Evolutionary conservation across 23 tunicate species (phyloP).

Genomic region (Phallusia fumigata): DNA sequence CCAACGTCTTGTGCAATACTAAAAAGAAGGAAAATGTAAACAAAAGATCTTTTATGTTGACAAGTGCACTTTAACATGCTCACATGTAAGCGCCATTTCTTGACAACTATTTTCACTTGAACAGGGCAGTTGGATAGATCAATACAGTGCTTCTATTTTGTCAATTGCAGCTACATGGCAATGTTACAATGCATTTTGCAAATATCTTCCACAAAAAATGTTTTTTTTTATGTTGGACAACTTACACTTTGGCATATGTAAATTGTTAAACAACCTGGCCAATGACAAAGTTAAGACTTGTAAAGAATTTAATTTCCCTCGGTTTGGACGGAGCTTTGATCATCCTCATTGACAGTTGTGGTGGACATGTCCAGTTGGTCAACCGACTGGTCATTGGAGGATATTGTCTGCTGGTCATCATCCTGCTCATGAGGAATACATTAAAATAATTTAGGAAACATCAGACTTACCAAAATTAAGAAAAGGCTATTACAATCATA

Average conservation of each 20-base stretch:
- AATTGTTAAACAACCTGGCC: too few relatives aligned
- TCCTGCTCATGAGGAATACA: constrained; percentile 3
- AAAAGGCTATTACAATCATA: too few relatives aligned
- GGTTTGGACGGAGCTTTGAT: not conserved
- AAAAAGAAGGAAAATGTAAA: too few relatives aligned
- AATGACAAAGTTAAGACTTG: not conserved
- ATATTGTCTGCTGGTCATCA: constrained; percentile 56
- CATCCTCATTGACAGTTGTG: constrained; percentile 17
- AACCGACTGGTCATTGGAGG: constrained; percentile 56
- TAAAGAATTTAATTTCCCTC: not conserved
- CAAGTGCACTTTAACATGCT: too few relatives aligned
- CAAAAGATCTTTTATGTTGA: too few relatives aligned
- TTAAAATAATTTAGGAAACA: too few relatives aligned
- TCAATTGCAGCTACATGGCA: constrained; percentile 4
- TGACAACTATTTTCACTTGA: not conserved
- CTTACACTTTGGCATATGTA: too few relatives aligned
- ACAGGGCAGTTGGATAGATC: not conserved
- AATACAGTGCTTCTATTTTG: not conserved
- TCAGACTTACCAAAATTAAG: too few relatives aligned
- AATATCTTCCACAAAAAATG: not conserved
- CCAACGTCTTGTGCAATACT: too few relatives aligned
- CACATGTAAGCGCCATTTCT: not conserved
- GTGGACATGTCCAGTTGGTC: constrained; percentile 24
- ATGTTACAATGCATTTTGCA: not conserved
- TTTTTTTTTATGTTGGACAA: too few relatives aligned